A percentile compares a stretch with the other conserved stretches of the same genome.
phyloP scores from a whole-genome alignment of 37 sponge, comb jelly and placozoan genomes.

The Corticium candelabrum region DNA sequence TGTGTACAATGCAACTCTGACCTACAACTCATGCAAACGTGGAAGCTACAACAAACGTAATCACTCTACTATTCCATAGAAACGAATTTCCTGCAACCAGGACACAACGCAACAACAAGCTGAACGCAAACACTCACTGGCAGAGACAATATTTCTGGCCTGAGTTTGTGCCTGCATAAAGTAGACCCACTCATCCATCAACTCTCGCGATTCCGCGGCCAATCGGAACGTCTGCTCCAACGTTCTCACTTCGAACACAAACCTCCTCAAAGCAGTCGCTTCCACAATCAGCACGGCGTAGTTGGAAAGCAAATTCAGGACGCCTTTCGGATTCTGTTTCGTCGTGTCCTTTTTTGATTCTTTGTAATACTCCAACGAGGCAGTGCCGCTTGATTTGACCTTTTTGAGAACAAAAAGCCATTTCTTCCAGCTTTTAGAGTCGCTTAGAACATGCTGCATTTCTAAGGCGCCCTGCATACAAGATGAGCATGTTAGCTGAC shows the following conservation, averaged over 20 bases:
- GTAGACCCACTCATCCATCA: constrained; percentile 50
- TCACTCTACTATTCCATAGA: no score
- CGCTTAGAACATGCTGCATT: constrained; percentile 20
- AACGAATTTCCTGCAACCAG: no score
- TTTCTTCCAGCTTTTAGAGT: constrained; percentile 39
- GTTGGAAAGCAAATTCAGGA: background rate
- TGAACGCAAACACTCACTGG: background rate
- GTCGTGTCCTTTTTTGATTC: constrained; percentile 53
- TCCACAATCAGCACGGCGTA: background rate
- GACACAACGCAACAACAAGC: no score
- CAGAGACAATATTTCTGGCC: background rate
- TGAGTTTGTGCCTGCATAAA: constrained; percentile 33
- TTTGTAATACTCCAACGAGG: constrained; percentile 50
- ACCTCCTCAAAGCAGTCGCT: background rate
- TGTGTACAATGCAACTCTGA: no score
- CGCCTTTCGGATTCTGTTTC: constrained; percentile 19
- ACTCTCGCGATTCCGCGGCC: constrained; percentile 11
- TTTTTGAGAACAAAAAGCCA: constrained; percentile 45
- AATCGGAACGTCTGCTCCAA: constrained; percentile 7
- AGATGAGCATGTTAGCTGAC: background rate
- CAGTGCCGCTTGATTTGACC: constrained; percentile 2
- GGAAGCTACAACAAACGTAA: no score
- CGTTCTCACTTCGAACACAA: constrained; percentile 6
- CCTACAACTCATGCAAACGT: no score
- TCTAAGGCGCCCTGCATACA: constrained; percentile 51